These are phyloP conservation scores for Conomelus anceps DNA, from an alignment of 2,888 invertebrate genomes.

Conservation along the genomic window DNA sequence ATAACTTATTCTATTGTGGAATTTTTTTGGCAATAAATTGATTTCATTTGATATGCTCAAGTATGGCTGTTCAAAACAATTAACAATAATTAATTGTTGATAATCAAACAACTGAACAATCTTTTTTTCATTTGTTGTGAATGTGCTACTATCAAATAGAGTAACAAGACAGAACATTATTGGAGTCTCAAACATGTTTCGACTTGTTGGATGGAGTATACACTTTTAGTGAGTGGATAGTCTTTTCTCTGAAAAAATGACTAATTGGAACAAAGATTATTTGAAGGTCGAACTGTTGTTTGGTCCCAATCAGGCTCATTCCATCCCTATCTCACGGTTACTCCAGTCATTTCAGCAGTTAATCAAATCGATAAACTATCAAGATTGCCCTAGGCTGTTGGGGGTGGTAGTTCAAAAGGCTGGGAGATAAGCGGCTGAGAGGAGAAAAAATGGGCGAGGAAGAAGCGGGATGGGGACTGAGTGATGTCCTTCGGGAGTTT, in stretches of 20 bases:
- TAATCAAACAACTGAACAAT: too few relatives aligned
- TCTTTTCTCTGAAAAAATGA: not conserved
- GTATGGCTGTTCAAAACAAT: too few relatives aligned
- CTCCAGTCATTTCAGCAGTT: not conserved
- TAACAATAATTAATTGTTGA: too few relatives aligned
- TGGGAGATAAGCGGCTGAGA: not conserved
- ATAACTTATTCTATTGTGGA: too few relatives aligned
- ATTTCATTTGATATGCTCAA: too few relatives aligned
- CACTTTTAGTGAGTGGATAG: not conserved
- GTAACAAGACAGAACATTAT: too few relatives aligned
- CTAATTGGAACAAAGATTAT: not conserved
- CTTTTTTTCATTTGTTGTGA: too few relatives aligned
- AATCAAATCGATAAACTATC: not conserved
- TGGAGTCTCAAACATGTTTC: too few relatives aligned
- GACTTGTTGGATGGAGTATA: too few relatives aligned
- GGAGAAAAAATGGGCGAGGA: not conserved
- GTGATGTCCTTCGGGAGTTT: not conserved
- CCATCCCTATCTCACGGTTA: not conserved
- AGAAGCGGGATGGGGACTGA: not conserved
- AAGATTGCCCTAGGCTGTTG: not conserved
- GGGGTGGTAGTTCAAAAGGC: not conserved
- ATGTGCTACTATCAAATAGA: too few relatives aligned
- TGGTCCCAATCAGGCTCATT: not conserved
- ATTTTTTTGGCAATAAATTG: too few relatives aligned
- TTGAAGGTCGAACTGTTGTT: not conserved